phyloP scores from a whole-genome alignment of 1,140 invertebrate species.

The Calephelis virginiensis region DNA sequence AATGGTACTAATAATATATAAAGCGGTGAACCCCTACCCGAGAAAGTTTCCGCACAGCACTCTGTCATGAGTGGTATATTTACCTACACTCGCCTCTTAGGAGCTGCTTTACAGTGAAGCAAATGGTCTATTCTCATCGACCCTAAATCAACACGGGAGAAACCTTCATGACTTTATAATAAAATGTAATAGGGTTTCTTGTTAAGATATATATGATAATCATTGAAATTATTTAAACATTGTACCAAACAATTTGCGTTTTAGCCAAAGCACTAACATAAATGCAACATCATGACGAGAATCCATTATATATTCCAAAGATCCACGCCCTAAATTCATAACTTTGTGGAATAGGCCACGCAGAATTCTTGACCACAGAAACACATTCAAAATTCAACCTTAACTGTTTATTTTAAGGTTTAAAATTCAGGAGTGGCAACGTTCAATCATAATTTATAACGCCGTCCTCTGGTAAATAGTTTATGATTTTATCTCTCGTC shows the following conservation, averaged over 20 bases:
- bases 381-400: background rate
- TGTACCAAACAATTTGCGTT: conserved; percentile 12
- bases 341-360: conserved; percentile 9
- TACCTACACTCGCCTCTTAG: too few relatives aligned
- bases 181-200: too few relatives aligned
- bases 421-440: background rate
- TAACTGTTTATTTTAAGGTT: background rate
- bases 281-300: conserved; percentile 15
- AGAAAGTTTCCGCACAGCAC: too few relatives aligned
- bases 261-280: conserved; percentile 3
- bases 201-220: background rate
- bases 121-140: too few relatives aligned
- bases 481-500: conserved; percentile 13
- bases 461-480: conserved; percentile 12
- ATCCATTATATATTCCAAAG: conserved; percentile 17
- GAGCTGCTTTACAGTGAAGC: too few relatives aligned
- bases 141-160: too few relatives aligned
- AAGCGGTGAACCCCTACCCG: too few relatives aligned
- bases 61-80: too few relatives aligned
- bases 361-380: conserved; percentile 9
- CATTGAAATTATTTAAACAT: conserved; percentile 12
- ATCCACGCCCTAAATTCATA: conserved; percentile 17
- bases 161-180: too few relatives aligned
- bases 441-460: conserved; percentile 3
- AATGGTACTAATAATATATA: too few relatives aligned